phyloP scores from a whole-genome alignment of 2,113 vertebrate genomes.

The Larimichthys polyactis region DNA sequence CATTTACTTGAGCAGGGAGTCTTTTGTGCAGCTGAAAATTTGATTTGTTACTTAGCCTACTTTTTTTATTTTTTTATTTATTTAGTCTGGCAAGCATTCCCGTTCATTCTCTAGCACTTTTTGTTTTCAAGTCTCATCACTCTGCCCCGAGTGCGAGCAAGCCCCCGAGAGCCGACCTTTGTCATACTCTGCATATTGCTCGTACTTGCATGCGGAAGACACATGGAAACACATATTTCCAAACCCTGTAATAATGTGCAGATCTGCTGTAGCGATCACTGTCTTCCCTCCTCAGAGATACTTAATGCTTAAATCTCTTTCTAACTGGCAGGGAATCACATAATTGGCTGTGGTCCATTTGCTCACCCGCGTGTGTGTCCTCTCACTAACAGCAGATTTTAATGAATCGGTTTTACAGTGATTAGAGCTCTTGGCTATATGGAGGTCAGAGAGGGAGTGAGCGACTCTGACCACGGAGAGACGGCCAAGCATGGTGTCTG shows the following conservation, averaged over 20 bases:
- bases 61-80: not conserved
- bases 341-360: conserved; percentile 83
- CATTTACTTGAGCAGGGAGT: not conserved
- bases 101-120: not conserved
- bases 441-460: conserved; percentile 72
- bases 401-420: conserved; percentile 82
- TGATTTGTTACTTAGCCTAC: not conserved
- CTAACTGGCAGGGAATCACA: conserved; percentile 81
- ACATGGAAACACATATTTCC: conserved; percentile 22
- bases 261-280: conserved; percentile 70
- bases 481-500: conserved; percentile 46
- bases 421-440: conserved; percentile 75
- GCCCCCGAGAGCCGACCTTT: not conserved
- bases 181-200: conserved; percentile 7
- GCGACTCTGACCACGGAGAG: conserved; percentile 59
- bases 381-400: conserved; percentile 82
- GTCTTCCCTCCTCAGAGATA: conserved; percentile 72
- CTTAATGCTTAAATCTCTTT: conserved; percentile 79
- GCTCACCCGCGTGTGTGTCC: conserved; percentile 76
- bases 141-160: not conserved
- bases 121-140: conserved; percentile 8
- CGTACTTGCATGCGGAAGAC: not conserved
- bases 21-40: not conserved
- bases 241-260: conserved; percentile 55
- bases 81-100: not conserved